Percentiles rank a stretch among this genome's conserved stretches.
phyloP scores from a whole-genome alignment of 2,113 vertebrate species.

The Suncus etruscus region DNA sequence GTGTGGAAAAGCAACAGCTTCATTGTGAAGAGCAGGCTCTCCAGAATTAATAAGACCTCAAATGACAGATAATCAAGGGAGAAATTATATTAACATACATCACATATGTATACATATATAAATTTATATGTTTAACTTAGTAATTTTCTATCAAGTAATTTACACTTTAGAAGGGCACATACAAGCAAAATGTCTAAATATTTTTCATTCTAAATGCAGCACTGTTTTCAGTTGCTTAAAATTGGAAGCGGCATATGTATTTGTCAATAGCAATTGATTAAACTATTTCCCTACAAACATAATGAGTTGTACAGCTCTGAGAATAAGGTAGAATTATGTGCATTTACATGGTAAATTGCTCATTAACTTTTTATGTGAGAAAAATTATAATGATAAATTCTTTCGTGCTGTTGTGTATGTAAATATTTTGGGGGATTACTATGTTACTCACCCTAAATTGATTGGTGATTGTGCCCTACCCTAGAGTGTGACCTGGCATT shows the following conservation, averaged over 20 bases:
- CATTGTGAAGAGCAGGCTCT: not conserved
- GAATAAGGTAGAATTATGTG: not conserved
- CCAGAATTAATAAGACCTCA: not conserved
- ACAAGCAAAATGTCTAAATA: not conserved
- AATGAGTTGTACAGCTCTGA: not conserved
- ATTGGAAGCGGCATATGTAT: not conserved
- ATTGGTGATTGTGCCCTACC: no score
- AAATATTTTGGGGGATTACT: no score
- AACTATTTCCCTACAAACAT: slow-evolving; percentile 34
- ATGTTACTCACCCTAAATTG: no score
- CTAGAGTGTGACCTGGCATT: no score
- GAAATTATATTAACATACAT: not conserved
- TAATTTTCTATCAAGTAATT: not conserved
- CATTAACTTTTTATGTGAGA: not conserved
- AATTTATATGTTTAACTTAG: not conserved
- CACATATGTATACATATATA: not conserved
- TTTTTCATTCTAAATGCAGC: not conserved
- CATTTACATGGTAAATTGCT: not conserved
- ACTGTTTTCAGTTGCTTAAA: no score
- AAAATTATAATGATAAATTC: not conserved
- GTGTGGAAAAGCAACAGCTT: not conserved
- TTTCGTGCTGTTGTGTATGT: no score
- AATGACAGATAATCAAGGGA: not conserved
- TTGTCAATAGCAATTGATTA: slow-evolving; percentile 24
- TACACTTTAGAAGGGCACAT: slow-evolving; percentile 25